A percentile compares a stretch with the other conserved stretches of the same genome.
Evolutionary conservation across 2,888 invertebrate species (phyloP).

Genomic region (Amphipoea lucens): DNA sequence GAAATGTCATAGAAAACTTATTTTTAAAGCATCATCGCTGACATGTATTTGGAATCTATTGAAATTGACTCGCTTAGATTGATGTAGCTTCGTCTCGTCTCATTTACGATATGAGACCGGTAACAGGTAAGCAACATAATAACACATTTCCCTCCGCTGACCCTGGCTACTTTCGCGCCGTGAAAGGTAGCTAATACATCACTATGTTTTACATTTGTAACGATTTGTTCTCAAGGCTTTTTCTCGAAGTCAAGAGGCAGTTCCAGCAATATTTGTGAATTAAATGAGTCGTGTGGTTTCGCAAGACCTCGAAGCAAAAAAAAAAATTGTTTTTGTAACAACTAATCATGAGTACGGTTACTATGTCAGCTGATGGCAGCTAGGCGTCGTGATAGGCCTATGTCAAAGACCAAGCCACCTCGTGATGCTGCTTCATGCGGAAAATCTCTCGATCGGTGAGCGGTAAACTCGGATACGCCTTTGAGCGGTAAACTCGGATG

Average conservation of each 20-base stretch:
- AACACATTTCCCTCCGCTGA: conserved; percentile 30
- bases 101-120: conserved; percentile 11
- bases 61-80: not conserved
- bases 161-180: conserved; percentile 22
- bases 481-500: no score
- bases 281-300: not conserved
- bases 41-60: not conserved
- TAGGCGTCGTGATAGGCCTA: not conserved
- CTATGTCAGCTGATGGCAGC: not conserved
- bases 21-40: not conserved
- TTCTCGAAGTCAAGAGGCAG: not conserved
- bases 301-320: no score
- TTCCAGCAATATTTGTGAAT: not conserved
- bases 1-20: not conserved
- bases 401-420: not conserved
- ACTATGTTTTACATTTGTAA: not conserved
- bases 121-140: conserved; percentile 35
- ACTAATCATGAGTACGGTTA: not conserved
- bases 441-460: not conserved
- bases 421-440: not conserved
- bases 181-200: not conserved
- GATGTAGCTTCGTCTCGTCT: conserved; percentile 2
- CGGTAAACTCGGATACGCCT: not conserved
- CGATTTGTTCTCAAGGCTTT: not conserved
- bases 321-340: not conserved